These are phyloP conservation scores for Actenoides hombroni DNA, from an alignment of 2,113 vertebrate genomes.

Conservation along the genomic window DNA sequence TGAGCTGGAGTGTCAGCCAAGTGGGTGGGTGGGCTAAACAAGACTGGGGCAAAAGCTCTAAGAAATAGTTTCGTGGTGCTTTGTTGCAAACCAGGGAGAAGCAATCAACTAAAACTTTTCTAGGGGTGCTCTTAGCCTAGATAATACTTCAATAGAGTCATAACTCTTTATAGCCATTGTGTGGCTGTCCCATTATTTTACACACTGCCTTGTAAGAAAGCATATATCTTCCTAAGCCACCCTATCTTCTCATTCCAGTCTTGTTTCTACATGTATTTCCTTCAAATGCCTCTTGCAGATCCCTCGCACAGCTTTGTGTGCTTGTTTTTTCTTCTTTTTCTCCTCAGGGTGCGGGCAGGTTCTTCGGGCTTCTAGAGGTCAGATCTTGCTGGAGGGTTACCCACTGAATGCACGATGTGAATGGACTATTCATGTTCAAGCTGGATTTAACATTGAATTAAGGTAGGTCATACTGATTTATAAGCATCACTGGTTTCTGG, in stretches of 20 bases:
- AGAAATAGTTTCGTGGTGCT: background rate
- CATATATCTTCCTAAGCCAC: background rate
- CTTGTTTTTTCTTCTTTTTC: background rate
- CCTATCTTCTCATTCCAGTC: background rate
- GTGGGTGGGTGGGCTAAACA: background rate
- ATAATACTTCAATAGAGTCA: background rate
- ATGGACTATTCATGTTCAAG: slow-evolving; percentile 89
- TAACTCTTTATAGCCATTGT: background rate
- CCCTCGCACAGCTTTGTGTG: background rate
- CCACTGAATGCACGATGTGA: slow-evolving; percentile 94
- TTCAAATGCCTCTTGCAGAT: background rate
- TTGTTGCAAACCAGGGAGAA: background rate
- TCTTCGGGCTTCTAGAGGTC: slow-evolving; percentile 84
- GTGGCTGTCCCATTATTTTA: background rate
- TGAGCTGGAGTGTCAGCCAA: background rate
- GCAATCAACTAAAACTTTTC: background rate
- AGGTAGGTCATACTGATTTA: slow-evolving; percentile 73
- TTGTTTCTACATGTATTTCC: background rate
- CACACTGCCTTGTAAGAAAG: background rate
- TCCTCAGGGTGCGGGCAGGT: slow-evolving; percentile 89
- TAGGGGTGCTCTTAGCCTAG: background rate
- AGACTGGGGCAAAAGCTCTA: background rate
- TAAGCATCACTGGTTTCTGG: background rate
- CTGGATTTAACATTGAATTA: slow-evolving; percentile 88
- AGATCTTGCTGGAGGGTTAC: slow-evolving; percentile 93